Conservation (phyloP, 2,797 vertebrate species). For the Myiothlypis chrysogaster region DNA sequence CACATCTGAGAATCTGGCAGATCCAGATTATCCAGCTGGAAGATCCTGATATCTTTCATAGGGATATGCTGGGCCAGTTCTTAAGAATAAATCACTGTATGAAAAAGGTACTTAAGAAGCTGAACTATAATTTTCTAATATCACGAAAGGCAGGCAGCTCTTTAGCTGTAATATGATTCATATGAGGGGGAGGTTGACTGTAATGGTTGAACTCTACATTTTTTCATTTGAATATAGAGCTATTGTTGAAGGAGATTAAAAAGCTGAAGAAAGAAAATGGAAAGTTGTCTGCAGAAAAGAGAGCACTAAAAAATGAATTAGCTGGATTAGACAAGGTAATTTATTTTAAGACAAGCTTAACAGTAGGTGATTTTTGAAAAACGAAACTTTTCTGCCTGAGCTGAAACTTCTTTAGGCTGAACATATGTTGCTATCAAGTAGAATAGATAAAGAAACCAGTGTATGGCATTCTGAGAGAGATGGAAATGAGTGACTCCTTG, state of each 20-base stretch:
- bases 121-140: constrained; percentile 18
- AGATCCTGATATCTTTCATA: neutral
- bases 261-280: constrained; percentile 70
- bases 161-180: constrained; percentile 34
- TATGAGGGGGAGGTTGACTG: constrained; percentile 22
- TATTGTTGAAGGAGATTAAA: constrained; percentile 68
- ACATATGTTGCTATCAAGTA: neutral
- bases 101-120: neutral
- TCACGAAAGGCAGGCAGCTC: neutral
- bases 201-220: constrained; percentile 34
- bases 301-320: constrained; percentile 66
- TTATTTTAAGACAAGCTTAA: constrained; percentile 19
- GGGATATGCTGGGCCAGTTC: neutral
- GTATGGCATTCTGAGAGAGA: neutral
- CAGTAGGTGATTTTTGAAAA: neutral
- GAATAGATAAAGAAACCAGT: neutral
- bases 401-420: neutral
- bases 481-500: neutral
- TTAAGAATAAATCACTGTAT: neutral
- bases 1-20: neutral
- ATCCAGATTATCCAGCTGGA: neutral
- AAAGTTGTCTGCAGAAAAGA: constrained; percentile 64
- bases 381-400: neutral
- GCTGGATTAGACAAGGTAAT: constrained; percentile 69
- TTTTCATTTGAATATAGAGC: constrained; percentile 61